A percentile compares a stretch with the other conserved stretches of the same genome.
Evolutionary conservation across 37 sponge, comb jelly and placozoan genomes (phyloP).

Genomic region (Haliclona indistincta): DNA sequence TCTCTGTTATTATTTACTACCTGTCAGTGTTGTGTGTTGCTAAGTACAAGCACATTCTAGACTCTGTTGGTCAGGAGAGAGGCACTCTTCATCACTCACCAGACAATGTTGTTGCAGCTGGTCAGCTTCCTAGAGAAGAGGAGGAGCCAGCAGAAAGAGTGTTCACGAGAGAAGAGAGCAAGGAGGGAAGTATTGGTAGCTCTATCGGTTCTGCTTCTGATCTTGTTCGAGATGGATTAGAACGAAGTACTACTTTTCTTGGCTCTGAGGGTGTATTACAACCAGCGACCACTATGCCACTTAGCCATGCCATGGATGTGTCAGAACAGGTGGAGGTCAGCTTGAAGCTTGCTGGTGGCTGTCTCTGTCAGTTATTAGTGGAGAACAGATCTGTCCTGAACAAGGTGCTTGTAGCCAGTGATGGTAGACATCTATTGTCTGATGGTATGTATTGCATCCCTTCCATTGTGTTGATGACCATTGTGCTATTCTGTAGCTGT

Average conservation of each 20-base stretch:
- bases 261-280: constrained; percentile 2
- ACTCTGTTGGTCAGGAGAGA: constrained; percentile 10
- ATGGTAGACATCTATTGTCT: constrained; percentile 45
- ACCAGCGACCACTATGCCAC: not conserved
- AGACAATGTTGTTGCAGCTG: not conserved
- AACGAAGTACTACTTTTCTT: not conserved
- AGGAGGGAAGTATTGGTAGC: not conserved
- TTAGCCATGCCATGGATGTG: constrained; percentile 33
- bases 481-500: constrained; percentile 32
- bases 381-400: constrained; percentile 27
- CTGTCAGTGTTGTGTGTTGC: constrained; percentile 53
- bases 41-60: constrained; percentile 51
- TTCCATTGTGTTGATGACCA: not conserved
- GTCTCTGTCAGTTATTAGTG: constrained; percentile 47
- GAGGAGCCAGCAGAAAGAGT: not conserved
- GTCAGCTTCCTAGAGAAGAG: not conserved
- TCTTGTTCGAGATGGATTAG: not conserved
- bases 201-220: constrained; percentile 8
- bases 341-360: constrained; percentile 39
- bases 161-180: not conserved
- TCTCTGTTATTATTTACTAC: constrained; percentile 42
- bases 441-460: constrained; percentile 53
- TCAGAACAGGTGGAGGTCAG: constrained; percentile 65
- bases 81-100: not conserved
- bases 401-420: constrained; percentile 42